These are phyloP conservation scores for Intellagama lesueurii DNA, from an alignment of 2,797 vertebrate species.

Conservation along the genomic window DNA sequence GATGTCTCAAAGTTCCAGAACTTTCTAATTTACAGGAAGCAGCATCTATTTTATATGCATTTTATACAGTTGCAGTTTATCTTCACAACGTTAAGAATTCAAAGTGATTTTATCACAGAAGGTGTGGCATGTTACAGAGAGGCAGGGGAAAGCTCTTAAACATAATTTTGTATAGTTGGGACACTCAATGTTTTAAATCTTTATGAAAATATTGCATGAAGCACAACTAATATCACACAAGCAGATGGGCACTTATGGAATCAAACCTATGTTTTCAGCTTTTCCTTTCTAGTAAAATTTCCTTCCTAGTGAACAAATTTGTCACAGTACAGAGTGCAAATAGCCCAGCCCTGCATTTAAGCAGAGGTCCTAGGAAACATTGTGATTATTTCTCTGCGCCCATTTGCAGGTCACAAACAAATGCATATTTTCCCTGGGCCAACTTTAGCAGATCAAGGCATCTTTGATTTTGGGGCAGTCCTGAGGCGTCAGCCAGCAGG, in stretches of 20 bases:
- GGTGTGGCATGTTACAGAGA: background rate
- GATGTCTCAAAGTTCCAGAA: background rate
- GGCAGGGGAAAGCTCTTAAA: background rate
- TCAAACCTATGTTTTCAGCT: background rate
- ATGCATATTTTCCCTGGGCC: background rate
- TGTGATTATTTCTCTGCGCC: background rate
- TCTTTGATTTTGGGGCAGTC: conserved; percentile 5
- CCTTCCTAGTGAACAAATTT: background rate
- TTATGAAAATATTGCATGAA: no score
- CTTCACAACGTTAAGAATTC: background rate
- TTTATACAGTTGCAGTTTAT: background rate
- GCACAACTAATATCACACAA: background rate
- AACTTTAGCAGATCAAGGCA: conserved; percentile 15
- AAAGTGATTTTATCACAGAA: background rate
- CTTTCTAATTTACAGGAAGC: background rate
- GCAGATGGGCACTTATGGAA: background rate
- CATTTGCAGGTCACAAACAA: background rate
- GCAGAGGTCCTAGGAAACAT: background rate
- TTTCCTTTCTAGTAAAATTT: background rate
- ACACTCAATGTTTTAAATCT: no score
- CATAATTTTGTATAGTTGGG: background rate
- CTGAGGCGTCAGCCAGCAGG: background rate
- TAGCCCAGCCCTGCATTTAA: background rate
- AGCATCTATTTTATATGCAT: no score
- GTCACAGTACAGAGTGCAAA: background rate